phyloP scores from a whole-genome alignment of 2,888 invertebrate species.

The Allygus modestus region DNA sequence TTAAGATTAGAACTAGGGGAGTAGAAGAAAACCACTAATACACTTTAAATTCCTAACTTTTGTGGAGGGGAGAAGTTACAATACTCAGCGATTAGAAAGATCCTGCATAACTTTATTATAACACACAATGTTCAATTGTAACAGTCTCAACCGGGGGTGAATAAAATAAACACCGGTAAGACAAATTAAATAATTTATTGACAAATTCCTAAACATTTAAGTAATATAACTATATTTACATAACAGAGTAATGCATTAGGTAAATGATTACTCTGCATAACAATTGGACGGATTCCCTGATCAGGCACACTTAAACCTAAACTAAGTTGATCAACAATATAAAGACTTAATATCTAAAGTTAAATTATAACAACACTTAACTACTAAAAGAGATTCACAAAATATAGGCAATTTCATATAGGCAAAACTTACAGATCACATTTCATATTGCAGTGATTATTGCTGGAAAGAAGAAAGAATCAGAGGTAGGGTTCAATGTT shows the following conservation, averaged over 20 bases:
- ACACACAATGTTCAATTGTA: no score
- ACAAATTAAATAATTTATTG: not conserved
- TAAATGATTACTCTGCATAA: conserved; percentile 17
- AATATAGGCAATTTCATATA: not conserved
- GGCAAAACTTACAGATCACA: not conserved
- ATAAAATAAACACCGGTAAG: not conserved
- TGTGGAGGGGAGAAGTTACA: no score
- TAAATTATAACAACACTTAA: conserved; percentile 3
- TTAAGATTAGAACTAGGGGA: no score
- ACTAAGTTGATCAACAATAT: not conserved
- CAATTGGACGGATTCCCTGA: conserved; percentile 43
- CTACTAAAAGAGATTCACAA: not conserved
- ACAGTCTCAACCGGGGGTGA: no score
- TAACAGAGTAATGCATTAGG: not conserved
- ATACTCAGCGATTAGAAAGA: no score
- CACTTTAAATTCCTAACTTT: no score
- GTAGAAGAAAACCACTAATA: no score
- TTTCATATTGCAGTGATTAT: conserved; percentile 13
- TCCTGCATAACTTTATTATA: no score
- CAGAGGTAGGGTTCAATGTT: no score
- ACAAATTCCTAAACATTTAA: not conserved
- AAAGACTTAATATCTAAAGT: not conserved
- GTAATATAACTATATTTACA: conserved; percentile 9
- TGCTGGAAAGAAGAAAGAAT: not conserved
- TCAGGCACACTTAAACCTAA: conserved; percentile 3